Evolutionary conservation across 2,113 vertebrate genomes (phyloP).

Genomic region (Sinocyclocheilus rhinocerous): DNA sequence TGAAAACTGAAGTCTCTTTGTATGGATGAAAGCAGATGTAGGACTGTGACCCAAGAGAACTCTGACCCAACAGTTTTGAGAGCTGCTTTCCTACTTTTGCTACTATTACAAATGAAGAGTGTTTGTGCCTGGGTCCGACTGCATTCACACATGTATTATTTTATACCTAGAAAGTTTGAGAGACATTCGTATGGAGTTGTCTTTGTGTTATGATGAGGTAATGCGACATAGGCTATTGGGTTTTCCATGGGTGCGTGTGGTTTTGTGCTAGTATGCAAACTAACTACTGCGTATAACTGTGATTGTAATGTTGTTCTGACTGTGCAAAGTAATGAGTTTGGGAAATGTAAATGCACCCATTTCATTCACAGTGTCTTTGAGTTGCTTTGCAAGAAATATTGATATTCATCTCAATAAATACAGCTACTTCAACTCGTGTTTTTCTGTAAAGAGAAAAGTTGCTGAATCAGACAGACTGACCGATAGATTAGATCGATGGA

Average conservation of each 20-base stretch:
- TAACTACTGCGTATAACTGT: slow-evolving; percentile 30
- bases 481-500: not conserved
- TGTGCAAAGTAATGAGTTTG: slow-evolving; percentile 36
- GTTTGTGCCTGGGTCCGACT: slow-evolving; percentile 30
- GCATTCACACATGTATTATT: slow-evolving; percentile 40
- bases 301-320: slow-evolving; percentile 44
- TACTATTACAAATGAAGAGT: not conserved
- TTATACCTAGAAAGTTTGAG: slow-evolving; percentile 45
- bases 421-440: slow-evolving; percentile 31
- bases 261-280: slow-evolving; percentile 48
- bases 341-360: slow-evolving; percentile 49
- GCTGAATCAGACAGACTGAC: not conserved
- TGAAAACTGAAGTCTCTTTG: slow-evolving; percentile 7
- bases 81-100: slow-evolving; percentile 15
- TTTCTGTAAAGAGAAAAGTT: slow-evolving; percentile 3
- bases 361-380: slow-evolving; percentile 51
- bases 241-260: slow-evolving; percentile 40
- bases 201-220: slow-evolving; percentile 47
- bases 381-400: slow-evolving; percentile 57
- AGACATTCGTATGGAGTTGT: slow-evolving; percentile 40
- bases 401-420: slow-evolving; percentile 66
- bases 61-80: slow-evolving; percentile 24
- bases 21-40: slow-evolving; percentile 1
- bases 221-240: slow-evolving; percentile 7
- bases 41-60: slow-evolving; percentile 16